Evolutionary conservation across 2,113 vertebrate genomes (phyloP).

Genomic region (Melanerpes aurifrons): DNA sequence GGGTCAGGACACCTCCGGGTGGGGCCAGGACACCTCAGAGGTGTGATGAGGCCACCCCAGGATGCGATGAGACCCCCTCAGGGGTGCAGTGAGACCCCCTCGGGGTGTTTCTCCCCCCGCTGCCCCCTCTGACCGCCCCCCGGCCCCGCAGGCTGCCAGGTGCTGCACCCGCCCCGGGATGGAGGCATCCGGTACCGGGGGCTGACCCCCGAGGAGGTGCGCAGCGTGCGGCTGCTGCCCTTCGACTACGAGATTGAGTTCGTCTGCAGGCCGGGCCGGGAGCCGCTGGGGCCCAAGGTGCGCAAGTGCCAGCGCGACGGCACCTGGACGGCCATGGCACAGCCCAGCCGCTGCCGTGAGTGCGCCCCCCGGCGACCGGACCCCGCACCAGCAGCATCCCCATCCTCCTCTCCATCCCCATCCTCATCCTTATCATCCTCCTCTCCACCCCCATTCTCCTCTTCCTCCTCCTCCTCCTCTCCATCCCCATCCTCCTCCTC

Average conservation of each 20-base stretch:
- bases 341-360: conserved; percentile 90
- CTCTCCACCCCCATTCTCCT: neutral
- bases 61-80: too few species aligned
- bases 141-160: conserved; percentile 83
- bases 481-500: neutral
- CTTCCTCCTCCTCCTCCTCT: too few species aligned
- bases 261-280: conserved; percentile 89
- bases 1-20: too few species aligned
- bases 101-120: too few species aligned
- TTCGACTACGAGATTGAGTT: conserved; percentile 97
- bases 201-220: conserved; percentile 90
- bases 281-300: conserved; percentile 92
- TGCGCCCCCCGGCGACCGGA: neutral
- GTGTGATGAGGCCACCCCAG: too few species aligned
- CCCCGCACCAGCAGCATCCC: too few species aligned
- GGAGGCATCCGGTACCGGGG: conserved; percentile 94
- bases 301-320: conserved; percentile 91
- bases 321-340: conserved; percentile 89
- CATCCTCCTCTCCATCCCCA: neutral
- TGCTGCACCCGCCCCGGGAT: conserved; percentile 92
- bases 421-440: neutral
- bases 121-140: neutral
- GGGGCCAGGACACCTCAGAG: too few species aligned
- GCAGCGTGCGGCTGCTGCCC: conserved; percentile 85
- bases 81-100: too few species aligned